These are phyloP conservation scores for Caenorhabditis inopinata DNA, from an alignment of 1,140 invertebrate species.

Conservation along the genomic window DNA sequence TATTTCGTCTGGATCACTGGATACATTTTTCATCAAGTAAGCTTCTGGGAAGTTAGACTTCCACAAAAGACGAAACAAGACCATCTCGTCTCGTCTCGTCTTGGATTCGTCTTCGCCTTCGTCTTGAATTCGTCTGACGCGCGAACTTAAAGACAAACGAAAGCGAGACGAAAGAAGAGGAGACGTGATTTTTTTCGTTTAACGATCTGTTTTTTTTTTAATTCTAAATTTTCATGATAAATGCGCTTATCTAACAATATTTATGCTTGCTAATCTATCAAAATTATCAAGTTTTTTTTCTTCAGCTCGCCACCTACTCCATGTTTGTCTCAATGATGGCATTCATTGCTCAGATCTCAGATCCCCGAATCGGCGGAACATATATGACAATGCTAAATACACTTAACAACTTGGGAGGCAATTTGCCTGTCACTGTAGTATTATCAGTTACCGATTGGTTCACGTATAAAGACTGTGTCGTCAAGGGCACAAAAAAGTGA, in stretches of 20 bases:
- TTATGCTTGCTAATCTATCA: no score
- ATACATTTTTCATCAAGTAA: conserved; percentile 86
- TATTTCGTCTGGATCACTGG: conserved; percentile 77
- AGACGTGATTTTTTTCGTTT: no score
- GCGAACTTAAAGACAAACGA: no score
- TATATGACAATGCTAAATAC: conserved; percentile 99
- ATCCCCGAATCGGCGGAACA: conserved; percentile 90
- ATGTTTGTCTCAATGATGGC: conserved; percentile 83
- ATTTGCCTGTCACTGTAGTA: conserved; percentile 89
- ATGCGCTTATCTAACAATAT: no score
- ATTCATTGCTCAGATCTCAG: conserved; percentile 82
- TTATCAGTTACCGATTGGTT: conserved; percentile 83
- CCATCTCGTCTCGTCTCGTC: no score
- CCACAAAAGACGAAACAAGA: no score
- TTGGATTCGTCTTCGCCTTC: no score
- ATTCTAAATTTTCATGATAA: no score
- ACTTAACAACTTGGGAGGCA: conserved; percentile 89
- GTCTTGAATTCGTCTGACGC: no score
- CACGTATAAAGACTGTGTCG: conserved; percentile 64
- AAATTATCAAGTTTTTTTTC: conserved; percentile 26
- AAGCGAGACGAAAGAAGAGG: no score
- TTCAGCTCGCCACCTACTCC: conserved; percentile 73
- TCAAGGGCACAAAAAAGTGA: conserved; percentile 52
- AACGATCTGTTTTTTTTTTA: no score
- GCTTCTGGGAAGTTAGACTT: no score